Evolutionary conservation across 2,797 vertebrate genomes (phyloP), one percentile per base, ranked within the genome.

Genomic region (Salarias fasciatus): DNA sequence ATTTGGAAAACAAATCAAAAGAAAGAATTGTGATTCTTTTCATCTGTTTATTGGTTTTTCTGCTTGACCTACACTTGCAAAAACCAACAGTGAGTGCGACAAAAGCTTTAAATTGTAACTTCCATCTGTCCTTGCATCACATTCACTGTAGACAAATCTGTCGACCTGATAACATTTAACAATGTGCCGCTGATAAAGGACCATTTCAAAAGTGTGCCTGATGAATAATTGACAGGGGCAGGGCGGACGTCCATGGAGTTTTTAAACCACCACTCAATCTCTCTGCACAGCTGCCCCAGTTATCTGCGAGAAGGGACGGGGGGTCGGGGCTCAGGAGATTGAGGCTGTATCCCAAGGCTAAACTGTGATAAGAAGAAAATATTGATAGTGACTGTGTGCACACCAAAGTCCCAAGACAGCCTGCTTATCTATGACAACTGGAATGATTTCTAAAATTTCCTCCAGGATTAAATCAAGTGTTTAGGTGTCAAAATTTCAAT

Each of bases 141-240:
- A 11, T 64, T 63, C 46, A 30, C 40, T 56, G 52, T 15, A 31
- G 10, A 4, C 38, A 7, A 68, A n/a, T 48, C 58, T 14, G 49
- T 30, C 14, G 10, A 40, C 9, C 11, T 33, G 0, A 33, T 41
- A 68, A 18, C 42, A 8, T 30, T 54, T 8, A 56, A 48, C 37
- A 52, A 37, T 37, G 45, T 28, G 14, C 12, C 33, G 30, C 12
- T 53, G 56, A 59, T 53, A 35, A 69, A n/a, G n/a, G n/a, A n/a
- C n/a, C n/a, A n/a, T n/a, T n/a, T n/a, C 31, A 8, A 54, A 15
- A 35, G 2, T 0, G 43, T 49, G 15, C 54, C 11, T 6, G 14
- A 72, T 73, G 11, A 81, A 69, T 77, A 48, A 80, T 62, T 71
- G 44, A 67, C 65, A 13, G 45, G n/a, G 11, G 6, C 11, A 49